Evolutionary conservation across 2,797 vertebrate species (phyloP).

Genomic region (Allenopithecus nigroviridis): DNA sequence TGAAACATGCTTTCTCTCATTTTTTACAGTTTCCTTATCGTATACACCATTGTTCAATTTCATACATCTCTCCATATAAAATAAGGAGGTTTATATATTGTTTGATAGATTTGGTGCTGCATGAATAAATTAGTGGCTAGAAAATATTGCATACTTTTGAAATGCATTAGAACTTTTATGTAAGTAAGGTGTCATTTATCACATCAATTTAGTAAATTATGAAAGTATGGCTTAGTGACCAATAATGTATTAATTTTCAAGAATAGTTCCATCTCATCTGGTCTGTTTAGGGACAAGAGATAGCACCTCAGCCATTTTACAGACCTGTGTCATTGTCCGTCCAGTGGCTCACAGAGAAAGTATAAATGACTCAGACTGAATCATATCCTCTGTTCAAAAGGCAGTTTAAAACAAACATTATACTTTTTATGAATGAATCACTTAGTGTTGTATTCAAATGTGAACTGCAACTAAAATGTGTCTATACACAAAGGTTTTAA

Average conservation of each 20-base stretch:
- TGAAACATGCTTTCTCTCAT: not conserved
- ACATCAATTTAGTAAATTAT: slow-evolving; percentile 19
- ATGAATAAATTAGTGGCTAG: not conserved
- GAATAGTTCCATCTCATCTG: not conserved
- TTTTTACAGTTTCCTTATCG: not conserved
- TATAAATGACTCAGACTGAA: not conserved
- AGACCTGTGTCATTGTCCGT: not conserved
- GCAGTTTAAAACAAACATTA: not conserved
- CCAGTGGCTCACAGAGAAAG: not conserved
- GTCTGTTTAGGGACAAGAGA: not conserved
- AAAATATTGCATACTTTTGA: not conserved
- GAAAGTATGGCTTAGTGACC: not conserved
- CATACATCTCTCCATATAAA: not conserved
- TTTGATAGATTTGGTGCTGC: not conserved
- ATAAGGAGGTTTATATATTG: not conserved
- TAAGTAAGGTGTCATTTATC: not conserved
- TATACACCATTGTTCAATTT: not conserved
- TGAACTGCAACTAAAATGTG: not conserved
- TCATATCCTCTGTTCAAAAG: not conserved
- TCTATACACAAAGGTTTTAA: not conserved
- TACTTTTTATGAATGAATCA: not conserved
- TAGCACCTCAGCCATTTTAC: not conserved
- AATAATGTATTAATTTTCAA: not conserved
- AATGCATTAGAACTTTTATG: slow-evolving; percentile 26
- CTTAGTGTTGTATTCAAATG: not conserved